A percentile compares a stretch with the other conserved stretches of the same genome.
phyloP scores from a whole-genome alignment of 2,888 invertebrate genomes.

The Cinara cedri region DNA sequence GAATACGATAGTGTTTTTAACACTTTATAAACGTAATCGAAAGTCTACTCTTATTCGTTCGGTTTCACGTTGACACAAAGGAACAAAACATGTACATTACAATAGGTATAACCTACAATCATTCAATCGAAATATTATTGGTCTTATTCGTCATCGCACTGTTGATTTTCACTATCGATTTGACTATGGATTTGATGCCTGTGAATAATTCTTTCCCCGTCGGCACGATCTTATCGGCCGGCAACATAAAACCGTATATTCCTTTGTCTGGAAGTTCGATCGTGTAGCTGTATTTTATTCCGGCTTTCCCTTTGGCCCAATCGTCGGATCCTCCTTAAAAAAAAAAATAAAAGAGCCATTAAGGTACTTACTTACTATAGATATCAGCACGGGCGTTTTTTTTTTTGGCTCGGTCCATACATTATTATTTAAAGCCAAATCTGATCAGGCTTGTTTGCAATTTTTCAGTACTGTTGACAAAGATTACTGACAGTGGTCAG shows the following conservation, averaged over 20 bases:
- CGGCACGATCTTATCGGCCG: conserved; percentile 76
- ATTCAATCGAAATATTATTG: neutral
- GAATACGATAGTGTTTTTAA: too few species aligned
- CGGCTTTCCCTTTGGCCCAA: conserved; percentile 85
- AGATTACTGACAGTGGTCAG: too few species aligned
- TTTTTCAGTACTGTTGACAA: too few species aligned
- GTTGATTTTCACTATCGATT: conserved; percentile 60
- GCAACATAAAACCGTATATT: conserved; percentile 83
- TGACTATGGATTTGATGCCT: conserved; percentile 73
- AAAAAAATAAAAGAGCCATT: too few species aligned
- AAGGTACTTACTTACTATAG: neutral
- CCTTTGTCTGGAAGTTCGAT: conserved; percentile 88
- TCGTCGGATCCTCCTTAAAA: conserved; percentile 85
- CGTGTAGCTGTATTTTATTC: conserved; percentile 87
- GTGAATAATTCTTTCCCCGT: conserved; percentile 79
- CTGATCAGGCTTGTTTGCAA: too few species aligned
- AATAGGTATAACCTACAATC: neutral
- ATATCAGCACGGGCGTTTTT: too few species aligned
- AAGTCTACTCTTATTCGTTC: neutral
- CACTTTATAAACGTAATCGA: neutral
- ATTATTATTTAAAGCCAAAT: too few species aligned
- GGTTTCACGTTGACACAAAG: neutral
- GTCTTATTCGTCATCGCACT: conserved; percentile 26
- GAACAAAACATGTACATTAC: too few species aligned
- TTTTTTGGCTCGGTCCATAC: too few species aligned